Conservation (phyloP, 2,888 invertebrate genomes). For the Parnassius orleans region DNA sequence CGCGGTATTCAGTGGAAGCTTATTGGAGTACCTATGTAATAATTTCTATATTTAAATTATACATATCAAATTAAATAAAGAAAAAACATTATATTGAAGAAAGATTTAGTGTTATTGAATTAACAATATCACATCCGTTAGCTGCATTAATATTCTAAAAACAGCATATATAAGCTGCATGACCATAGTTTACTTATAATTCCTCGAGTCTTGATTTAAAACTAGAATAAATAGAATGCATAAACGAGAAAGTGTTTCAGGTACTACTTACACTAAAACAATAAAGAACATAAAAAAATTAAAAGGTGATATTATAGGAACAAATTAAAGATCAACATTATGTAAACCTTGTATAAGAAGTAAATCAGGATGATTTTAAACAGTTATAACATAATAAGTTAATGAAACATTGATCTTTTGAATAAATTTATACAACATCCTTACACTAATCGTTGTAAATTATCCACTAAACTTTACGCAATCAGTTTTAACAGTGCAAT, state of each 20-base stretch:
- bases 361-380: constrained; percentile 8
- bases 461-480: constrained; percentile 1
- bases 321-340: constrained; percentile 15
- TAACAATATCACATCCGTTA: too few species aligned
- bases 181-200: too few species aligned
- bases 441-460: constrained; percentile 25
- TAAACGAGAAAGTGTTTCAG: constrained; percentile 22
- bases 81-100: too few species aligned
- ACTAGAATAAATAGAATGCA: constrained; percentile 20
- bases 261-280: constrained; percentile 25
- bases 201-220: background rate
- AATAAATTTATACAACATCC: constrained; percentile 17
- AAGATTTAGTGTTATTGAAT: too few species aligned
- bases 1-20: too few species aligned
- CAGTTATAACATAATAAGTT: background rate
- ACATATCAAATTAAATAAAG: too few species aligned
- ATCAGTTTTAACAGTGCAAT: constrained; percentile 1
- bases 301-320: constrained; percentile 23
- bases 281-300: constrained; percentile 17
- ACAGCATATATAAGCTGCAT: too few species aligned
- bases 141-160: too few species aligned
- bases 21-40: too few species aligned
- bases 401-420: too few species aligned
- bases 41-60: too few species aligned
- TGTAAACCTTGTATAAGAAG: constrained; percentile 6